Base-by-base conservation (phyloP, 2,797 vertebrate genomes). In the Danio kyathit region DNA sequence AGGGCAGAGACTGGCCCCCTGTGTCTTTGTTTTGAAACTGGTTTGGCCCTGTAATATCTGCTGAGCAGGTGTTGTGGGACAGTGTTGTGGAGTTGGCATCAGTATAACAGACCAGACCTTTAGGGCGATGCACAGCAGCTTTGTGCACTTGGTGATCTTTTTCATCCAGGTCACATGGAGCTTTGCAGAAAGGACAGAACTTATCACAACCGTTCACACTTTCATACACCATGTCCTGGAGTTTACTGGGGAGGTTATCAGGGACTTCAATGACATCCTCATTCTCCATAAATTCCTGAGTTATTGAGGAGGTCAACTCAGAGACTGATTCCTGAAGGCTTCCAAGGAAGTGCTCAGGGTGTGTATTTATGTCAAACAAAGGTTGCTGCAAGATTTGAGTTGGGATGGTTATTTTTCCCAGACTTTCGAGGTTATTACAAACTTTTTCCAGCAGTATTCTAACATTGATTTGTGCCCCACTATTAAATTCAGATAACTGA, bases 131-230 rank as follows among this genome's bases (percentile, higher is more conserved):
- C 63, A 92, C 71, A 52, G 86, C 44, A 43, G 90, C 79, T 56
- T 60, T 80, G 80, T 95, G 94, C 67, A 88, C 71, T 7, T 88
- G 70, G 78, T 94, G 93, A 4, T 75, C 88, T 0, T 9, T 65
- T 54, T 83, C 83, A 5, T 76, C 80, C 14, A 87, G 21, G 5
- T 91, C 89, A 84, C 93, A 95, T 0, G 91, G 91, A 61, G 89
- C 88, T 80, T 80, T 84, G 69, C 94, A 95, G 74, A 91, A 82
- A 61, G 93, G 93, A 84, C 94, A 94, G 2, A 44, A 81, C 73
- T 89, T 84, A 12, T 85, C 85, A 72, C 94, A 95, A 8, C 92
- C 92, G 83, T 80, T 90, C 13, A 94, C 87, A 76, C 8, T 85
- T 21, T 87, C 79, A 29, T 90, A 89, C 16, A 94, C 87, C 51